Evolutionary conservation across 1,140 invertebrate genomes (phyloP).

Genomic region (Aphaenogaster ashmeadi): DNA sequence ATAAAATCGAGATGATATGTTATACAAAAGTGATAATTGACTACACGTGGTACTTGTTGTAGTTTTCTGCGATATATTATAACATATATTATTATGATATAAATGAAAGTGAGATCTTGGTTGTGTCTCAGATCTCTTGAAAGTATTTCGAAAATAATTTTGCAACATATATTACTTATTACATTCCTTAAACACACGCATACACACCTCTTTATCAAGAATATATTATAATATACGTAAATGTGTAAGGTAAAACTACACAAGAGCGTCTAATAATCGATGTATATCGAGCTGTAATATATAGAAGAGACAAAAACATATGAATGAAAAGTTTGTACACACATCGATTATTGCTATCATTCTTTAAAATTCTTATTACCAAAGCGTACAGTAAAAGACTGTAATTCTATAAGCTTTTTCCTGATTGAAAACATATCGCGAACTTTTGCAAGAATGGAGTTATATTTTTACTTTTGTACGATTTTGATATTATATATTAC

Average conservation of each 20-base stretch:
- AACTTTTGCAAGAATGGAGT: constrained; percentile 59
- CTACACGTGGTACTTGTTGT: constrained; percentile 3
- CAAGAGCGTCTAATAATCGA: constrained; percentile 18
- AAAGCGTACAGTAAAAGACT: constrained; percentile 41
- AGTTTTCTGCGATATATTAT: not conserved
- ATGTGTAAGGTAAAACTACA: not conserved
- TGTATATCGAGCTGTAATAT: constrained; percentile 15
- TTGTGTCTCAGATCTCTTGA: not conserved
- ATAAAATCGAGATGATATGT: constrained; percentile 20
- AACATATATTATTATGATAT: not conserved
- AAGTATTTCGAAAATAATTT: constrained; percentile 26
- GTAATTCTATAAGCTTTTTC: constrained; percentile 47
- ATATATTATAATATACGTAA: constrained; percentile 36
- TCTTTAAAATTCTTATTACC: constrained; percentile 55
- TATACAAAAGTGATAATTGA: constrained; percentile 31
- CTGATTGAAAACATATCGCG: constrained; percentile 64
- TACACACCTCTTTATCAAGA: not conserved
- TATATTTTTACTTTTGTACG: constrained; percentile 77
- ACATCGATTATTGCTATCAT: constrained; percentile 21
- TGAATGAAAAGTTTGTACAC: constrained; percentile 22
- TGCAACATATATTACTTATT: constrained; percentile 22
- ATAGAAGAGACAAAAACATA: not conserved
- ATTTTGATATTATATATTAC: constrained; percentile 75
- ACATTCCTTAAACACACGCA: constrained; percentile 43
- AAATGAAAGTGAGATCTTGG: constrained; percentile 27